A percentile compares a stretch with the other conserved stretches of the same genome.
Evolutionary conservation across 2,113 vertebrate genomes (phyloP).

Genomic region (Polyodon spathula): DNA sequence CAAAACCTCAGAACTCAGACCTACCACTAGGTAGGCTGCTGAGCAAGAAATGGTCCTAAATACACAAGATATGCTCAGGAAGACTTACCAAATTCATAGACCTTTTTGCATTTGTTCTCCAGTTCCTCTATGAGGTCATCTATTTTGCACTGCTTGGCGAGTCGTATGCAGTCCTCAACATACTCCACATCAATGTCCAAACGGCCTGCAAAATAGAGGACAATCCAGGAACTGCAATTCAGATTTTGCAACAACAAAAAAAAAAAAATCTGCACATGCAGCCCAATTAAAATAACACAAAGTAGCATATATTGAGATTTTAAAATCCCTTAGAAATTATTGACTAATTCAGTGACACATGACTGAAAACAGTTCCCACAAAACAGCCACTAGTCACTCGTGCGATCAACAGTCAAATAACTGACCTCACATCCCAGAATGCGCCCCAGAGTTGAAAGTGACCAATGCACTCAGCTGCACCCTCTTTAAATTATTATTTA

Average conservation of each 20-base stretch:
- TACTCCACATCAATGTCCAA: conserved; percentile 82
- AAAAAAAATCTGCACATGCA: not conserved
- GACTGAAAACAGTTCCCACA: not conserved
- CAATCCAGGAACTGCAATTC: no score
- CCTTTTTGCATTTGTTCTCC: conserved; percentile 83
- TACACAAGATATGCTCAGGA: not conserved
- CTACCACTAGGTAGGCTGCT: no score
- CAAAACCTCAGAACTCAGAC: not conserved
- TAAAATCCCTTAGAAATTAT: no score
- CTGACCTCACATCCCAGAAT: no score
- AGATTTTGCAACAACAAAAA: not conserved
- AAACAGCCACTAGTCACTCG: not conserved
- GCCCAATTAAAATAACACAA: not conserved
- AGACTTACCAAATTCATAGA: conserved; percentile 83
- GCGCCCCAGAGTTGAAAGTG: no score
- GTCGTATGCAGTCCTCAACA: conserved; percentile 75
- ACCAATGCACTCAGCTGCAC: no score
- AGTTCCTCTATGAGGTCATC: conserved; percentile 77
- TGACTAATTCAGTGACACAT: no score
- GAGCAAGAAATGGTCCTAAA: no score
- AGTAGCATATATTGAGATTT: no score
- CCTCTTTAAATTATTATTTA: no score
- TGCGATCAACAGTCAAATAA: conserved; percentile 12
- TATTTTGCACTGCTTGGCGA: conserved; percentile 91
- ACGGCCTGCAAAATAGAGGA: conserved; percentile 52